A percentile compares a stretch with the other conserved stretches of the same genome.
phyloP scores from a whole-genome alignment of 2,888 invertebrate genomes.

The Dynastes tityus region DNA sequence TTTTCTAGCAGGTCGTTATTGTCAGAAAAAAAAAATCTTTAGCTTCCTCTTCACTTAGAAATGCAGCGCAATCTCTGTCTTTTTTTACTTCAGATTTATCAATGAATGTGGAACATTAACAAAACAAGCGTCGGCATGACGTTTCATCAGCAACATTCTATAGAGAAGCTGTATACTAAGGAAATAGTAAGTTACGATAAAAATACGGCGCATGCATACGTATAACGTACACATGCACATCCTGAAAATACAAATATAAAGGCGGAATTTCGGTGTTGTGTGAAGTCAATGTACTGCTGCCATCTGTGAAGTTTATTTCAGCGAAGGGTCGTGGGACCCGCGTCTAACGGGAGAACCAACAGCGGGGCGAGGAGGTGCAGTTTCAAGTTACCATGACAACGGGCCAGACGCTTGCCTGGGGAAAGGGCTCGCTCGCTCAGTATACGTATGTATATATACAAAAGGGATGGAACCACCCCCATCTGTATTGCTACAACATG shows the following conservation, averaged over 20 bases:
- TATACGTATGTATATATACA: constrained; percentile 20
- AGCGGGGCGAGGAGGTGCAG: constrained; percentile 36
- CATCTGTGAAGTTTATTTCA: constrained; percentile 48
- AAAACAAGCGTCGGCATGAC: background rate
- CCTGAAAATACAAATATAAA: constrained; percentile 45
- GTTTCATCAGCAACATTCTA: constrained; percentile 20
- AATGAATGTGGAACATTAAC: constrained; percentile 23
- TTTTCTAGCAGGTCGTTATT: constrained; percentile 18
- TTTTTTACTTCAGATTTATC: constrained; percentile 25
- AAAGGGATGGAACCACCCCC: constrained; percentile 69
- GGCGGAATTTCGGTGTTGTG: constrained; percentile 39
- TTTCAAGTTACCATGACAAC: constrained; percentile 69
- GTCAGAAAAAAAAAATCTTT: background rate
- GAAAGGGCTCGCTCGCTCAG: constrained; percentile 65
- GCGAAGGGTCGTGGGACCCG: constrained; percentile 43
- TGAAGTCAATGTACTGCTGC: constrained; percentile 49
- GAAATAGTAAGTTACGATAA: constrained; percentile 42
- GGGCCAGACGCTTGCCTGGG: constrained; percentile 64
- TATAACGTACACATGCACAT: constrained; percentile 28
- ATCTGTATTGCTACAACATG: constrained; percentile 40
- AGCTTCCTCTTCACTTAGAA: constrained; percentile 9
- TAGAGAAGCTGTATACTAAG: constrained; percentile 14
- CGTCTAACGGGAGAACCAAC: constrained; percentile 8
- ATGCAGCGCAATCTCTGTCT: background rate
- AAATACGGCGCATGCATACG: constrained; percentile 33